A percentile compares a stretch with the other conserved stretches of the same genome.
Conservation (phyloP, 2,113 vertebrate species). For the Corapipo altera region DNA sequence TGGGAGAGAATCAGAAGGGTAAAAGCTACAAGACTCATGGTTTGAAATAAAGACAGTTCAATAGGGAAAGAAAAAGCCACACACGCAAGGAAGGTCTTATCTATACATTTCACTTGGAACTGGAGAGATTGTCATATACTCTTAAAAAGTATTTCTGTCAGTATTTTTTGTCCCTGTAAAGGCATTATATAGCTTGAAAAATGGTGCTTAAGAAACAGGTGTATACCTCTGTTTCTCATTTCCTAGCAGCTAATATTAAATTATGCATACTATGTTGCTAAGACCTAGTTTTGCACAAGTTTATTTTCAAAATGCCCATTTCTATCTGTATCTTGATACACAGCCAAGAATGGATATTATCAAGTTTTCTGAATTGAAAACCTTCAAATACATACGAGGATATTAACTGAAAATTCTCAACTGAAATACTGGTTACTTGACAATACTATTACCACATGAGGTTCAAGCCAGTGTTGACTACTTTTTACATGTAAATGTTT, state of each 20-base stretch:
- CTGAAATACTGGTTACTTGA: not conserved
- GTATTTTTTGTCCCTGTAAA: not conserved
- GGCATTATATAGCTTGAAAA: not conserved
- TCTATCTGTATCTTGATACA: not conserved
- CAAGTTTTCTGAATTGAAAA: not conserved
- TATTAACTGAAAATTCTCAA: not conserved
- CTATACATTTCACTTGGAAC: not conserved
- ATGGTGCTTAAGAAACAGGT: not conserved
- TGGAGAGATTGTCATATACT: not conserved
- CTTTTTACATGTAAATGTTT: not conserved
- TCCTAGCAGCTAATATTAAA: not conserved
- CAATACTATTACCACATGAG: accelerated
- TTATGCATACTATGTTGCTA: not conserved
- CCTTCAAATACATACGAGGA: not conserved
- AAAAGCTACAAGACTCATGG: not conserved
- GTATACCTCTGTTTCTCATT: not conserved
- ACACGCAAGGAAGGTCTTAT: not conserved
- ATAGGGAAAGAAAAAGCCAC: not conserved
- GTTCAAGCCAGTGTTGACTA: not conserved
- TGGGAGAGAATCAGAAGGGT: not conserved
- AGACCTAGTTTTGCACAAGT: not conserved
- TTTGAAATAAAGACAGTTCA: not conserved
- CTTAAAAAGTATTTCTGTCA: not conserved
- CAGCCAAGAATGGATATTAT: not conserved
- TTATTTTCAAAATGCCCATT: not conserved